Evolutionary conservation across 2,797 vertebrate genomes (phyloP).

Genomic region (Streptopelia turtur): DNA sequence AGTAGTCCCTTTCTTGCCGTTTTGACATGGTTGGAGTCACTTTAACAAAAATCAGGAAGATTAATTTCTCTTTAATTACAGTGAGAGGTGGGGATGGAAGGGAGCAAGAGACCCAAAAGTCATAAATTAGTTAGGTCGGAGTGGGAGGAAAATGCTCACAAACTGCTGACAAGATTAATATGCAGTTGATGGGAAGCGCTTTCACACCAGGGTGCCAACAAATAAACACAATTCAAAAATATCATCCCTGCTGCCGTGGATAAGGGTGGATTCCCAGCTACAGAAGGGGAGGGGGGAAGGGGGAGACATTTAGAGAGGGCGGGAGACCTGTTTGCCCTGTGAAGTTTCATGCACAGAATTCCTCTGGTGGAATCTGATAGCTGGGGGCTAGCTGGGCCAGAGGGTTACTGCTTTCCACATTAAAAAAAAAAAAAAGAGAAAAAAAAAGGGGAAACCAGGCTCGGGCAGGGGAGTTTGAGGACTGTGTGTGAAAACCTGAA

Average conservation of each 20-base stretch:
- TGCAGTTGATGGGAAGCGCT: constrained; percentile 88
- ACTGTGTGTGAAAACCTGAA: constrained; percentile 28
- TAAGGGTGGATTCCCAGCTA: constrained; percentile 65
- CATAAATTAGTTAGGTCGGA: constrained; percentile 73
- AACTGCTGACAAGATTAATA: constrained; percentile 92
- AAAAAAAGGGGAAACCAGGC: not conserved
- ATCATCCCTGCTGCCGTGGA: constrained; percentile 72
- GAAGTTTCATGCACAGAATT: constrained; percentile 66
- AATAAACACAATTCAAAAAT: constrained; percentile 96
- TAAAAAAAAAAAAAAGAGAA: not conserved
- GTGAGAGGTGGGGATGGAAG: constrained; percentile 36
- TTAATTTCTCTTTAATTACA: constrained; percentile 33
- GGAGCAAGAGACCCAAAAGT: constrained; percentile 60
- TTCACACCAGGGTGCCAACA: constrained; percentile 92
- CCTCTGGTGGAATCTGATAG: constrained; percentile 48
- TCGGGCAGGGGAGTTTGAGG: not conserved
- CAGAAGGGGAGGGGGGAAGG: not conserved
- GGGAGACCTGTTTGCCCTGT: not conserved
- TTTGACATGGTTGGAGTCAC: not conserved
- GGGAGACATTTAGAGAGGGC: not conserved
- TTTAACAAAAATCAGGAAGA: not conserved
- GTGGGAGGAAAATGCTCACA: constrained; percentile 76
- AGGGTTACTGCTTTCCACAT: constrained; percentile 40
- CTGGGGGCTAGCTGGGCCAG: not conserved
- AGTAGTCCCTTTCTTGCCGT: not conserved